A percentile compares a stretch with the other conserved stretches of the same genome.
phyloP scores from a whole-genome alignment of 2,888 invertebrate species.

The Serripes groenlandicus region DNA sequence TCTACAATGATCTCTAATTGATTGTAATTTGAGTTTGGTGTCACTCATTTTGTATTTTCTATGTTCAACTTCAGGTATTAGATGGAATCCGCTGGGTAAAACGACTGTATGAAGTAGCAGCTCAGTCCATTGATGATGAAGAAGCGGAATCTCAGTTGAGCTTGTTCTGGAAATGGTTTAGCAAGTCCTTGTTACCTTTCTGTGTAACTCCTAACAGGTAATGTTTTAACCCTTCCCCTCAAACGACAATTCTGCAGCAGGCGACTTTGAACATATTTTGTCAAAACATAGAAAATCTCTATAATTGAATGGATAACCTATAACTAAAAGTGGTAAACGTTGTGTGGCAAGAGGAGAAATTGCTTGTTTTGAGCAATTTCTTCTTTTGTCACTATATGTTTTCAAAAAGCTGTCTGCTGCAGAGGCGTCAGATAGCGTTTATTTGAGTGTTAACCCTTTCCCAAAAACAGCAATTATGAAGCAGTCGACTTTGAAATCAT shows the following conservation, averaged over 20 bases:
- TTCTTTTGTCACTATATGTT: neutral
- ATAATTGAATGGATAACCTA: neutral
- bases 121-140: neutral
- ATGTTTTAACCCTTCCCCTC: neutral
- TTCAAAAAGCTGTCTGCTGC: too few relatives aligned
- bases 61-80: constrained; percentile 49
- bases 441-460: too few relatives aligned
- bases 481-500: too few relatives aligned
- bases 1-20: too few relatives aligned
- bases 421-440: too few relatives aligned
- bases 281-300: neutral
- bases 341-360: neutral
- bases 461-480: too few relatives aligned
- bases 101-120: constrained; percentile 64
- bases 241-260: too few relatives aligned
- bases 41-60: neutral
- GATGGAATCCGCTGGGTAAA: constrained; percentile 66
- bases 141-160: constrained; percentile 36
- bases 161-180: constrained; percentile 82
- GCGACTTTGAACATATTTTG: too few relatives aligned
- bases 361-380: neutral
- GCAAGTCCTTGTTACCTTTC: constrained; percentile 60
- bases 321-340: neutral
- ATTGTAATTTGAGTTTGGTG: too few relatives aligned
- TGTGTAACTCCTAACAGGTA: constrained; percentile 7